Conservation (phyloP, 2,113 vertebrate genomes). For the Pelodiscus sinensis region DNA sequence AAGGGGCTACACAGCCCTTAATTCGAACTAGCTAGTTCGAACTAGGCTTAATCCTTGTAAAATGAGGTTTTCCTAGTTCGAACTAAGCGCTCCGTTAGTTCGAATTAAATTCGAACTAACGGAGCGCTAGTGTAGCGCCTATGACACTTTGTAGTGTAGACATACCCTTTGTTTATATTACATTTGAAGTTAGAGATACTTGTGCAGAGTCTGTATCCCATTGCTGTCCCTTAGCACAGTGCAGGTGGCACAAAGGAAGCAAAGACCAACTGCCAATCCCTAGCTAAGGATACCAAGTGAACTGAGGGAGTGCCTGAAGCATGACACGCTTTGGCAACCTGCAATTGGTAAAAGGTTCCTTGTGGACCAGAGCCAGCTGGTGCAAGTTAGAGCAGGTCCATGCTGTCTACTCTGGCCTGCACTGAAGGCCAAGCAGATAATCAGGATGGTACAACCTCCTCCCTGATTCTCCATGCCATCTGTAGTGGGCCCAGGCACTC, state of each 20-base stretch:
- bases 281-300: rapidly evolving
- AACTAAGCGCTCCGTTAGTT: too few species aligned
- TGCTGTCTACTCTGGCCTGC: neutral
- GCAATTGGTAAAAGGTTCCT: rapidly evolving
- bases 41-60: too few species aligned
- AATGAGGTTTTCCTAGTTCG: too few species aligned
- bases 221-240: neutral
- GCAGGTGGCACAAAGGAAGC: neutral
- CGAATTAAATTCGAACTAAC: too few species aligned
- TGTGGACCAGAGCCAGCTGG: neutral
- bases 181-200: neutral
- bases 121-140: too few species aligned
- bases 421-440: neutral
- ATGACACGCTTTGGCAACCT: rapidly evolving
- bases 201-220: neutral
- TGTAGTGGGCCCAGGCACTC: too few species aligned
- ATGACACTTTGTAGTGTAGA: too few species aligned
- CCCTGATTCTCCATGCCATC: neutral
- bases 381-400: neutral
- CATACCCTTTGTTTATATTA: neutral
- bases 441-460: neutral
- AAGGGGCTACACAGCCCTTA: too few species aligned
- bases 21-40: too few species aligned
- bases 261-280: rapidly evolving
- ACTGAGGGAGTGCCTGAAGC: rapidly evolving